phyloP scores from a whole-genome alignment of 2,888 invertebrate genomes.

The Cheilosia grossa region DNA sequence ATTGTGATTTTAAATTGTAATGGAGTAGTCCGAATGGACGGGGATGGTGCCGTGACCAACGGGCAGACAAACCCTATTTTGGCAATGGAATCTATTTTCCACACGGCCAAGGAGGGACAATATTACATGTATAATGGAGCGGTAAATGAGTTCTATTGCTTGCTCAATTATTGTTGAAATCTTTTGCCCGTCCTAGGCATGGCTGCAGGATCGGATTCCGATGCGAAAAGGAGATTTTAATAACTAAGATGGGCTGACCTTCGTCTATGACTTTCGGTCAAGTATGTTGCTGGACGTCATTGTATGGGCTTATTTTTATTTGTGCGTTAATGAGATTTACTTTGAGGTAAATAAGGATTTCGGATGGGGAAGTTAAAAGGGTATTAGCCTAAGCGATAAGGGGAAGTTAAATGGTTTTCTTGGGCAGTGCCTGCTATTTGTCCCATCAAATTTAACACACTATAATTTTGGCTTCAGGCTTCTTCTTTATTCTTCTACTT shows the following conservation, averaged over 20 bases:
- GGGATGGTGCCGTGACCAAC: conserved; percentile 12
- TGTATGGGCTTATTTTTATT: too few species aligned
- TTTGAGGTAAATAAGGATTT: too few species aligned
- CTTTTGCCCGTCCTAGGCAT: conserved; percentile 9
- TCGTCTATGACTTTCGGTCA: conserved; percentile 25
- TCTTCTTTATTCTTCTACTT: too few species aligned
- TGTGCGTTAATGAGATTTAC: too few species aligned
- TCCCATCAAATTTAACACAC: too few species aligned
- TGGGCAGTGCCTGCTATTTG: too few species aligned
- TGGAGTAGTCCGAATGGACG: conserved; percentile 53
- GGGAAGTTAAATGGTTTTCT: too few species aligned
- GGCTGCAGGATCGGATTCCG: conserved; percentile 15
- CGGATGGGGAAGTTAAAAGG: too few species aligned
- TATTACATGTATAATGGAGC: conserved; percentile 38
- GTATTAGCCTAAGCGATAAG: too few species aligned
- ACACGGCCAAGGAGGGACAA: background rate
- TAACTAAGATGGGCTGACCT: conserved; percentile 42
- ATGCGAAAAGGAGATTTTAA: conserved; percentile 47
- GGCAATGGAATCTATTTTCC: conserved; percentile 41
- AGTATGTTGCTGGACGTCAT: too few species aligned
- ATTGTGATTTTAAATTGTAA: conserved; percentile 68
- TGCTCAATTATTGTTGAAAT: conserved; percentile 60
- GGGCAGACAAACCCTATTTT: conserved; percentile 47
- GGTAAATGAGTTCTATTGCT: conserved; percentile 65
- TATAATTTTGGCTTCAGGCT: too few species aligned